Evolutionary conservation across 2,888 invertebrate species (phyloP).

Genomic region (Corythucha ciliata): DNA sequence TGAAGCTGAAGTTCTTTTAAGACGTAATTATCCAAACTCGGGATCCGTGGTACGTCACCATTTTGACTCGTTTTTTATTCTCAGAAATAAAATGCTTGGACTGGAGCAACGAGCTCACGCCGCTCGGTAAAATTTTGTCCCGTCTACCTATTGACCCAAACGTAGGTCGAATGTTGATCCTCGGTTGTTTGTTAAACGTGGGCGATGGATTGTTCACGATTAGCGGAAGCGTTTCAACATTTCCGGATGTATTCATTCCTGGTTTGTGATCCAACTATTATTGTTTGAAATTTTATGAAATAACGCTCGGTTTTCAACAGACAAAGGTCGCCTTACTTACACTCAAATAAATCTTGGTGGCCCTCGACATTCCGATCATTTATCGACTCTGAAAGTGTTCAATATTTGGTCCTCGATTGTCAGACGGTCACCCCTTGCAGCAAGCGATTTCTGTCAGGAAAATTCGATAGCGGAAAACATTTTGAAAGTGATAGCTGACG

Average conservation of each 20-base stretch:
- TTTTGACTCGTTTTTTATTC: slow-evolving; percentile 25
- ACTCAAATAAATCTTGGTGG: slow-evolving; percentile 84
- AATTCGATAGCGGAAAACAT: slow-evolving; percentile 84
- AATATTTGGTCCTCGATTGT: slow-evolving; percentile 54
- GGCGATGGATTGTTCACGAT: slow-evolving; percentile 88
- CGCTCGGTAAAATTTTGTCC: slow-evolving; percentile 86
- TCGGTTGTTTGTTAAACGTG: slow-evolving; percentile 82
- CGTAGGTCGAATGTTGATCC: slow-evolving; percentile 95
- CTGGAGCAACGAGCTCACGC: slow-evolving; percentile 75
- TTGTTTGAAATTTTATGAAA: too few relatives aligned
- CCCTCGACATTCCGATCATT: slow-evolving; percentile 82
- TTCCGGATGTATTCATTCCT: slow-evolving; percentile 85
- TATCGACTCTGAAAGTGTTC: slow-evolving; percentile 87
- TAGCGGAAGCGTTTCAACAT: slow-evolving; percentile 91
- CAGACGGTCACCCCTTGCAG: slow-evolving; percentile 53
- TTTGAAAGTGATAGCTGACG: slow-evolving; percentile 83
- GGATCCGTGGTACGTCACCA: background rate
- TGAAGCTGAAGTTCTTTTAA: slow-evolving; percentile 78
- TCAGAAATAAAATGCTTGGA: slow-evolving; percentile 89
- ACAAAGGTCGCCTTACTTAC: slow-evolving; percentile 66
- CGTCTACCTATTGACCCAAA: slow-evolving; percentile 92
- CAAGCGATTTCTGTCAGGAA: slow-evolving; percentile 78
- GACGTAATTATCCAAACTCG: slow-evolving; percentile 39
- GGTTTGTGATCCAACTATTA: slow-evolving; percentile 43
- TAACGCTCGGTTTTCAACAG: slow-evolving; percentile 19